phyloP scores from a whole-genome alignment of 2,113 vertebrate genomes.

The Corythoichthys haematopterus region DNA sequence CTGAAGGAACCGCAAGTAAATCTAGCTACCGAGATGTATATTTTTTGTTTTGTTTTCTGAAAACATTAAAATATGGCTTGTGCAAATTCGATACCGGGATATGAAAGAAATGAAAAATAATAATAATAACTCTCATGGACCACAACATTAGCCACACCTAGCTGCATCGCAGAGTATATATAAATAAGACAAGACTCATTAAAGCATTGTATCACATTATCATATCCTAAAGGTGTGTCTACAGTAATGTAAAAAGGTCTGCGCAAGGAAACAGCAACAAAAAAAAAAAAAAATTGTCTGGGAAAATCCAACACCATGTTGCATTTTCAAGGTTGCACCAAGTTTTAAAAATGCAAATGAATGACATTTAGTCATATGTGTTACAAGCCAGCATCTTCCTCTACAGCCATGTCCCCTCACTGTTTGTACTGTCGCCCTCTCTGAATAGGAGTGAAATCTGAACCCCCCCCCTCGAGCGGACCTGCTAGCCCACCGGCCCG shows the following conservation, averaged over 20 bases:
- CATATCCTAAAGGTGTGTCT: neutral
- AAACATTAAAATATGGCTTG: too few relatives aligned
- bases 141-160: neutral
- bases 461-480: slow-evolving; percentile 26
- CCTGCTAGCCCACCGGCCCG: slow-evolving; percentile 26
- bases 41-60: too few relatives aligned
- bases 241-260: neutral
- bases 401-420: slow-evolving; percentile 82
- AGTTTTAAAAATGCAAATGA: slow-evolving; percentile 11
- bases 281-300: neutral
- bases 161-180: too few relatives aligned
- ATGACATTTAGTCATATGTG: slow-evolving; percentile 80
- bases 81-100: too few relatives aligned
- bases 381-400: slow-evolving; percentile 80
- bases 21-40: too few relatives aligned
- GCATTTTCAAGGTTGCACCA: neutral
- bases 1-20: too few relatives aligned
- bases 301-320: neutral
- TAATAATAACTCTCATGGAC: neutral
- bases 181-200: neutral
- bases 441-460: slow-evolving; percentile 42
- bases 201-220: neutral
- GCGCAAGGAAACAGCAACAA: neutral
- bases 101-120: neutral
- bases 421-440: slow-evolving; percentile 27